Base-by-base conservation (phyloP, 1,140 invertebrate genomes). In the Drosophila rufa region DNA sequence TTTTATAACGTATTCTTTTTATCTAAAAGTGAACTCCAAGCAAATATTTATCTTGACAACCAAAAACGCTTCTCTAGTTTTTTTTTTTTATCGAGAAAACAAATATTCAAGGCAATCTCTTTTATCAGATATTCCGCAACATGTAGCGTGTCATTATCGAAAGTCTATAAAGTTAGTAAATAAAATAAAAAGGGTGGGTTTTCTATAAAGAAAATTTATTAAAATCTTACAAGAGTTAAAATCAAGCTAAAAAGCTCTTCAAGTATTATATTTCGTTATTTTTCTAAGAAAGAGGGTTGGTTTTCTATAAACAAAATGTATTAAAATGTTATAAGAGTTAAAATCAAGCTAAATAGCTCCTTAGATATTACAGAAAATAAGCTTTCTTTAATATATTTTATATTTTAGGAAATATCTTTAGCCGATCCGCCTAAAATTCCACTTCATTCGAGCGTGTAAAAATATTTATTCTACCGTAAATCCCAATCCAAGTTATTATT, bases 401-500 rank as follows among this genome's bases (percentile, higher is more conserved):
- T 2, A 2, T 9, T 7, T 30, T 2, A 9, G 0, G 30, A 33
- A 2, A 33, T 9, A 33, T 33, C 7, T 2, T 8, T 11, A 5
- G 0, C 0, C 2, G 4, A 11, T 43, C 3, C n/a, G 33, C 51
- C 51, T 1, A 33, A 67, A 67, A 51, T 15, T 67, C 66, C 4
- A 33, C 65, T 65, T 43, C 2, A 12, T 8, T 4, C 5, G 17
- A 7, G 19, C 5, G 11, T 5, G 9, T 11, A 11, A 8, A 1
- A 15, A 33, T 11, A 17, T 11, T 12, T 12, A 1, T 1, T 33
- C n/a, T 3, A 0, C 2, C 14, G 6, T 0, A 25, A 58, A 27
- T 19, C 9, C 36, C 25, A 47, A 62, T 33, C 36, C 27, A 1
- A 46, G 7, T 12, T 11, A 68, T 53, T 70, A 30, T 55, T 27